These are phyloP conservation scores for Heliconius himera DNA, from an alignment of 1,140 invertebrate species.

Conservation along the genomic window DNA sequence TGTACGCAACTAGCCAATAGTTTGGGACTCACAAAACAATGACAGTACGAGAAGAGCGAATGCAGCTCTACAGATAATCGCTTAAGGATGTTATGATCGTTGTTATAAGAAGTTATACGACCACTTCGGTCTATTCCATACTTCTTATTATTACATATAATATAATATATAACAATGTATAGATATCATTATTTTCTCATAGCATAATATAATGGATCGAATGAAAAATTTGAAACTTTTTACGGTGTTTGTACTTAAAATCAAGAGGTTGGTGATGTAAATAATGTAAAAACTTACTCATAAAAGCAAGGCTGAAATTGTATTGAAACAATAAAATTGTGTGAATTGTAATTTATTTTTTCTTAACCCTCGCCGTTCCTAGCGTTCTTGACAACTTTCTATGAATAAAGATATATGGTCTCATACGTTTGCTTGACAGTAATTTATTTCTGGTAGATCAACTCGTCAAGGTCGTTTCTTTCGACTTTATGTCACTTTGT, in stretches of 20 bases:
- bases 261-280: constrained; percentile 65
- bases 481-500: not conserved
- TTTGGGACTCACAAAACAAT: constrained; percentile 81
- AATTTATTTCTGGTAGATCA: constrained; percentile 15
- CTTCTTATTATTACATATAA: constrained; percentile 49
- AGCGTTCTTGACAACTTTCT: constrained; percentile 12
- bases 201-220: constrained; percentile 43
- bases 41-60: constrained; percentile 81
- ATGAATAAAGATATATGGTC: constrained; percentile 18
- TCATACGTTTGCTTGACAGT: constrained; percentile 23
- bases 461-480: constrained; percentile 3
- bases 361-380: constrained; percentile 6
- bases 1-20: constrained; percentile 86
- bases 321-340: constrained; percentile 81
- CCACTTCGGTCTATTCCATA: constrained; percentile 44
- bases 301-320: constrained; percentile 81
- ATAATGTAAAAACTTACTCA: constrained; percentile 76
- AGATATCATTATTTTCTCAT: constrained; percentile 70
- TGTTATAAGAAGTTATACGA: constrained; percentile 56
- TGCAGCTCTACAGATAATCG: constrained; percentile 77
- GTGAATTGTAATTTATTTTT: constrained; percentile 58
- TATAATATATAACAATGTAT: constrained; percentile 57
- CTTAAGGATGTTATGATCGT: constrained; percentile 81
- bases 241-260: constrained; percentile 72
- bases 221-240: constrained; percentile 56